phyloP scores from a whole-genome alignment of 2,113 vertebrate genomes.

The Nothoprocta pentlandii region DNA sequence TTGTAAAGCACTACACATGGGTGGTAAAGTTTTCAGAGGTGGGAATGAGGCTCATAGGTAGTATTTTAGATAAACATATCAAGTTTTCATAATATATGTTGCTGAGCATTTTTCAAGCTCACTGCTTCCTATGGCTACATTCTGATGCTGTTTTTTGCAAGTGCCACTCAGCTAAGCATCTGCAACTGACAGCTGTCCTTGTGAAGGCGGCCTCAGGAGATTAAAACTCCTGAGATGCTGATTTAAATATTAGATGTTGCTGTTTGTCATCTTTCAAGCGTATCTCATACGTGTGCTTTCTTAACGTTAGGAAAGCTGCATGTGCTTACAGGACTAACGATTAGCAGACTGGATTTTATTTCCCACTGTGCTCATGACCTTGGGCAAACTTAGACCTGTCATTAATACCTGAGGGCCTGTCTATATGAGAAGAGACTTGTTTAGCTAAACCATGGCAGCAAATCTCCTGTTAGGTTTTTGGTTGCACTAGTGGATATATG shows the following conservation, averaged over 20 bases:
- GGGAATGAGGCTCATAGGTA: not conserved
- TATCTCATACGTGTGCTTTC: not conserved
- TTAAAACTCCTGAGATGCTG: not conserved
- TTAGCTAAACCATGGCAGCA: not conserved
- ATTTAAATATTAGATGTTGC: not conserved
- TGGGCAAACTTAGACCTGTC: not conserved
- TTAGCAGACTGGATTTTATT: conserved; percentile 10
- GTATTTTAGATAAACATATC: not conserved
- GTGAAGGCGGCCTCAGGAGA: not conserved
- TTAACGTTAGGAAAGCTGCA: not conserved
- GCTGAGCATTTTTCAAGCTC: not conserved
- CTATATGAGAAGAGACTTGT: not conserved
- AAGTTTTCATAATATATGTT: not conserved
- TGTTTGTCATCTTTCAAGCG: conserved; percentile 28
- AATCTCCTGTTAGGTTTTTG: not conserved
- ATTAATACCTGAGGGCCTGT: not conserved
- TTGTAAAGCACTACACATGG: not conserved
- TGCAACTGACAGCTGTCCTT: conserved; percentile 33
- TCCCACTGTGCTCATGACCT: not conserved
- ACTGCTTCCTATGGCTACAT: conserved; percentile 16
- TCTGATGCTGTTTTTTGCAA: conserved; percentile 21
- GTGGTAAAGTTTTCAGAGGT: not conserved
- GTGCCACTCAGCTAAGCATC: not conserved
- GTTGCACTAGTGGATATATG: not conserved
- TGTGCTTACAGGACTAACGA: not conserved